phyloP scores from a whole-genome alignment of 2,888 invertebrate genomes.

The Eupithecia vulgata region DNA sequence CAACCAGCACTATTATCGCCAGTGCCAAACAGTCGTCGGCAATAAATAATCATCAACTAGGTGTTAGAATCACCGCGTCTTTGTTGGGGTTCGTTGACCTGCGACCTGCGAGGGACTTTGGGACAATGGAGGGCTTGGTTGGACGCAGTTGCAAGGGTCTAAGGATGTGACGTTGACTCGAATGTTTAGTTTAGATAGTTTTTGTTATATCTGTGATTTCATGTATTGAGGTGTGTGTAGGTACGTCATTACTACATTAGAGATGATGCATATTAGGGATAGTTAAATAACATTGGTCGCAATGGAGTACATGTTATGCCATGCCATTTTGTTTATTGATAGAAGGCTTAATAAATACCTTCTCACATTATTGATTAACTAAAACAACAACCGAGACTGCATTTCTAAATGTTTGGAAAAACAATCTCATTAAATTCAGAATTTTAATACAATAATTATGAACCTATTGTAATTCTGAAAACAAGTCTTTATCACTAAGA shows the following conservation, averaged over 20 bases:
- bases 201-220: not conserved
- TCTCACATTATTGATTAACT: not conserved
- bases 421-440: not conserved
- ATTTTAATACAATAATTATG: not conserved
- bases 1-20: not conserved
- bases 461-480: not conserved
- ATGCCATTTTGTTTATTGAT: not conserved
- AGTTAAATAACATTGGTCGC: not conserved
- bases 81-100: slow-evolving; percentile 62
- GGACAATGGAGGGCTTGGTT: slow-evolving; percentile 54
- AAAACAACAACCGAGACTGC: not conserved
- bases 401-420: slow-evolving; percentile 3
- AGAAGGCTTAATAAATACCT: not conserved
- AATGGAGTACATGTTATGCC: not conserved
- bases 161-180: slow-evolving; percentile 29
- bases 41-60: slow-evolving; percentile 65
- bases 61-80: slow-evolving; percentile 61
- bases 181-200: not conserved
- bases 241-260: not conserved
- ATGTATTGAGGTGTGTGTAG: not conserved
- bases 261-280: not conserved
- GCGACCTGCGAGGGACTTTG: slow-evolving; percentile 65
- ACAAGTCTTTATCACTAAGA: not conserved
- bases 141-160: slow-evolving; percentile 35
- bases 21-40: slow-evolving; percentile 32